Conservation (phyloP, 53 echinoderm and acorn worm species). For the Holothuria leucospilota region DNA sequence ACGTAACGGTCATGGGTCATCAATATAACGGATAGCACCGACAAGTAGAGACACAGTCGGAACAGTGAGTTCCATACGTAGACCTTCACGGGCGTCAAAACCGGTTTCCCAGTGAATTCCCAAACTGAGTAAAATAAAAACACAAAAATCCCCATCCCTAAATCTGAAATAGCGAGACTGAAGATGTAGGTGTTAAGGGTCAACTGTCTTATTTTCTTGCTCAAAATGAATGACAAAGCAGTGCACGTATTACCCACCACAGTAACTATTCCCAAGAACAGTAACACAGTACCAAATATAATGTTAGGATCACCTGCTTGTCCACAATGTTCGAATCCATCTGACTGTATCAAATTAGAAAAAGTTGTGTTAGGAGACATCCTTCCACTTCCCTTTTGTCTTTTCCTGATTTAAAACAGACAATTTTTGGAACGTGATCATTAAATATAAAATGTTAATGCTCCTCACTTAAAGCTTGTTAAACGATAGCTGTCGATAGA, state of each 20-base stretch:
- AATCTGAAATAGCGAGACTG: conserved; percentile 44
- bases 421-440: too few relatives aligned
- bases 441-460: too few relatives aligned
- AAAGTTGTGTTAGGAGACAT: too few relatives aligned
- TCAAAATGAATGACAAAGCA: neutral
- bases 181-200: conserved; percentile 34
- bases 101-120: conserved; percentile 12
- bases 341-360: too few relatives aligned
- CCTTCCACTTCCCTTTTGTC: too few relatives aligned
- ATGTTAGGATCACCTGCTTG: neutral
- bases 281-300: neutral
- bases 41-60: conserved; percentile 21
- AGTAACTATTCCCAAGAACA: conserved; percentile 6
- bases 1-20: conserved; percentile 40
- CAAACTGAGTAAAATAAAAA: conserved; percentile 7
- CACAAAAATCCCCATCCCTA: conserved; percentile 21
- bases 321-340: neutral
- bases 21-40: conserved; percentile 14
- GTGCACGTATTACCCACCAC: conserved; percentile 3
- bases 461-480: too few relatives aligned
- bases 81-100: neutral
- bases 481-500: too few relatives aligned
- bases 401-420: too few relatives aligned
- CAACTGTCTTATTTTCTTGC: conserved; percentile 20
- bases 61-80: conserved; percentile 30